These are phyloP conservation scores for Bradypus variegatus DNA, from an alignment of 2,797 vertebrate genomes.

Conservation along the genomic window DNA sequence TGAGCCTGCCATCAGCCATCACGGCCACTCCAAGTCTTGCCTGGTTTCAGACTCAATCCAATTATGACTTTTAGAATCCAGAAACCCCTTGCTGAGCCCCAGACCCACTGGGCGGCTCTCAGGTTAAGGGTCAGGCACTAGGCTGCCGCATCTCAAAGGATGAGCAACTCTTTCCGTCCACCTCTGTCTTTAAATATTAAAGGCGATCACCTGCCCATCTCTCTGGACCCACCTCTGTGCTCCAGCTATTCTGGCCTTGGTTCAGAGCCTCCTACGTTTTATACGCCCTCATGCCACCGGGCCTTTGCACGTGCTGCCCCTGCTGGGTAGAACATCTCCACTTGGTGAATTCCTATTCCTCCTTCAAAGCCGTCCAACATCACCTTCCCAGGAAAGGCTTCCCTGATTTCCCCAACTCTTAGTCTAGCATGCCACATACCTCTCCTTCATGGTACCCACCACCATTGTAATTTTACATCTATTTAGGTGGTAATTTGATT, in stretches of 20 bases:
- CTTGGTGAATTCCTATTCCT: neutral
- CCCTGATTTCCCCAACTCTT: neutral
- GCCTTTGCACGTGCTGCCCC: neutral
- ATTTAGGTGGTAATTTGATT: neutral
- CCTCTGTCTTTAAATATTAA: neutral
- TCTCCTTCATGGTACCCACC: neutral
- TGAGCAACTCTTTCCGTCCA: neutral
- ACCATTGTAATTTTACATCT: neutral
- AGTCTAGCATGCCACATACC: neutral
- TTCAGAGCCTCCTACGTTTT: neutral
- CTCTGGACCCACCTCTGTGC: neutral
- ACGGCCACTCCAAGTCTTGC: neutral
- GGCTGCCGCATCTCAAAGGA: neutral
- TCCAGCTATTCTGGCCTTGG: neutral
- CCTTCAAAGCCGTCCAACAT: neutral
- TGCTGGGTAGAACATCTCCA: neutral
- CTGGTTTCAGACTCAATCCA: neutral
- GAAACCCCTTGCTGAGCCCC: neutral
- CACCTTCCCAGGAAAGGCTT: neutral
- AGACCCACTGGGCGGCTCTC: neutral
- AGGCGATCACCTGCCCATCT: neutral
- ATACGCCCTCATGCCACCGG: neutral
- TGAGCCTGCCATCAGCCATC: neutral
- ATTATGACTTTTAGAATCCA: conserved; percentile 5
- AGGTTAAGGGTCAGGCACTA: neutral